Evolutionary conservation across 1,140 invertebrate species (phyloP).

Genomic region (Drosophila pseudoobscura): DNA sequence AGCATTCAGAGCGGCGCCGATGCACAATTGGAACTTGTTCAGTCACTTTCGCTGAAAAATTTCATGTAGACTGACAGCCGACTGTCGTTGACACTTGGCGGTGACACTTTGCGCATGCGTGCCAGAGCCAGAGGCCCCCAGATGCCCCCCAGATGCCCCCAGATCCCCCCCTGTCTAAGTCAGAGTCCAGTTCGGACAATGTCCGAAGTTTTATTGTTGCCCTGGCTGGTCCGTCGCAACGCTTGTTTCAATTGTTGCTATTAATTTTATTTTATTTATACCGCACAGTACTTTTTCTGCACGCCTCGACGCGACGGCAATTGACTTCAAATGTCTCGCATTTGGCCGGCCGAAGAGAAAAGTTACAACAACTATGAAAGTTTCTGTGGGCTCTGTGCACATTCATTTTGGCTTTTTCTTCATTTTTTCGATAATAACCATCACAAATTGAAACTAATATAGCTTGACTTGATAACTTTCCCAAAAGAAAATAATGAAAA

Average conservation of each 20-base stretch:
- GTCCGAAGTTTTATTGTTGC: constrained; percentile 49
- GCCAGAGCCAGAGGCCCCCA: not conserved
- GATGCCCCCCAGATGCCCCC: not conserved
- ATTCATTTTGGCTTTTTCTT: constrained; percentile 50
- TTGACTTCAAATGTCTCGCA: constrained; percentile 74
- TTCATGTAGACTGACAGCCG: constrained; percentile 12
- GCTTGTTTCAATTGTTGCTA: constrained; percentile 77
- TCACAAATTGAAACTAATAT: constrained; percentile 73
- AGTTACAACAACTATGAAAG: constrained; percentile 67
- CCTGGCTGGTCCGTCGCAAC: constrained; percentile 17
- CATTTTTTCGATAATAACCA: constrained; percentile 76
- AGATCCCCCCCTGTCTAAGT: too few relatives aligned
- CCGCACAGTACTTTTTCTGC: constrained; percentile 61
- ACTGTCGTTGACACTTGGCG: constrained; percentile 35
- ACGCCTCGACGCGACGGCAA: constrained; percentile 61
- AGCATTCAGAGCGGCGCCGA: constrained; percentile 34
- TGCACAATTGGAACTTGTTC: constrained; percentile 74
- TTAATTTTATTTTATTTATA: constrained; percentile 75
- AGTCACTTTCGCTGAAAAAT: constrained; percentile 80
- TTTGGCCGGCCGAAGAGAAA: constrained; percentile 63
- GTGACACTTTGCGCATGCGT: constrained; percentile 48
- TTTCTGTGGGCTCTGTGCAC: constrained; percentile 37
- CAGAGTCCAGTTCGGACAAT: constrained; percentile 45
- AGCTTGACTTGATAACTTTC: constrained; percentile 62
- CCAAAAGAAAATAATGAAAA: constrained; percentile 78